phyloP scores from a whole-genome alignment of 2,797 vertebrate species.

The Gobio occitaniae region DNA sequence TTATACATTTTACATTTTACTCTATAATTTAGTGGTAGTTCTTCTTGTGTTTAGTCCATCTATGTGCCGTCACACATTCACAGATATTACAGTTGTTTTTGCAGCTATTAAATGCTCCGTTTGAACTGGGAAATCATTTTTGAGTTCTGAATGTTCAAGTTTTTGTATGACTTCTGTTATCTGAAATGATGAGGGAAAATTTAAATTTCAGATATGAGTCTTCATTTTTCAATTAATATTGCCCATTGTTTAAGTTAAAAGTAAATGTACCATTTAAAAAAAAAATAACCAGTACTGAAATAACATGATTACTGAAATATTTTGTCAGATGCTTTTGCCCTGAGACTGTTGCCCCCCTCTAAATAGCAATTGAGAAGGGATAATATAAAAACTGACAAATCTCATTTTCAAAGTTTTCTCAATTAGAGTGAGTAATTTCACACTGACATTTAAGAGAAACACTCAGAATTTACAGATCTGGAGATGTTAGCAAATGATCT shows the following conservation, averaged over 20 bases:
- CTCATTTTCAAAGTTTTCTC: background rate
- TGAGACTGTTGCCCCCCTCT: background rate
- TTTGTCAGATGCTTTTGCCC: background rate
- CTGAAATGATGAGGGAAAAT: background rate
- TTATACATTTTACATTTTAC: background rate
- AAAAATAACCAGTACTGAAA: background rate
- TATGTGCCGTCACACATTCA: background rate
- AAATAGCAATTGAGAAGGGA: background rate
- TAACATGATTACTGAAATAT: background rate
- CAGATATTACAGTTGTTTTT: background rate
- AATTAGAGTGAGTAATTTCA: background rate
- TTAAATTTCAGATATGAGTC: background rate
- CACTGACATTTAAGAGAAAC: conserved; percentile 2
- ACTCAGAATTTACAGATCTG: background rate
- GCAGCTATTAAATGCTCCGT: background rate
- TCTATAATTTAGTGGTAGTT: background rate
- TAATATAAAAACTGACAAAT: background rate
- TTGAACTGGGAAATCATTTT: background rate
- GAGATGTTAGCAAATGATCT: background rate
- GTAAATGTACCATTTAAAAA: background rate
- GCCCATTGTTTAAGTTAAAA: background rate
- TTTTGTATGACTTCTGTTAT: background rate
- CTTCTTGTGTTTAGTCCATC: background rate
- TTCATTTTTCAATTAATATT: no score
- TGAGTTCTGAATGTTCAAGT: background rate